Conservation (phyloP, 2,113 vertebrate genomes). For the Semicossyphus pulcher region DNA sequence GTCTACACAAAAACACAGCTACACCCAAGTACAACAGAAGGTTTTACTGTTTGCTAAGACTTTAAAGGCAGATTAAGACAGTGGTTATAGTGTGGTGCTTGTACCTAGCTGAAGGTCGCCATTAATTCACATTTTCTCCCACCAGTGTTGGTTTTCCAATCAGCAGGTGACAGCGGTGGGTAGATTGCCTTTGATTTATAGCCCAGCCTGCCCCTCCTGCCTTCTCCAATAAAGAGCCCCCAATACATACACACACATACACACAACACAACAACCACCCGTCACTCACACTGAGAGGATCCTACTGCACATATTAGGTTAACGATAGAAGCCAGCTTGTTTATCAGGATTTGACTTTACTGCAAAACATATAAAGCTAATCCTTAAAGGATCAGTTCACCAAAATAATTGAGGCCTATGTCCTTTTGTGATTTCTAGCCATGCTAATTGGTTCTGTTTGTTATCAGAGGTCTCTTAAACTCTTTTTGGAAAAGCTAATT, state of each 20-base stretch:
- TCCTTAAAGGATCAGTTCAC: constrained; percentile 1
- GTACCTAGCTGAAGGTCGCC: constrained; percentile 44
- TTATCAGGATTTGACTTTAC: not conserved
- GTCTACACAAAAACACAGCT: constrained; percentile 16
- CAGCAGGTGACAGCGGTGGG: constrained; percentile 56
- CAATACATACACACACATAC: not conserved
- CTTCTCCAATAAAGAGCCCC: constrained; percentile 35
- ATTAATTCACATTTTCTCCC: constrained; percentile 62
- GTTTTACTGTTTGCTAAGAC: not conserved
- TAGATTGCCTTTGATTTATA: constrained; percentile 69
- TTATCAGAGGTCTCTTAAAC: too few species aligned
- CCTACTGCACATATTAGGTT: not conserved
- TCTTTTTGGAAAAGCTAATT: too few species aligned
- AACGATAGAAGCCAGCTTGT: constrained; percentile 10
- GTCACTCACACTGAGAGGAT: constrained; percentile 24
- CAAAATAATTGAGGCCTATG: not conserved
- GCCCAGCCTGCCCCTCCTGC: constrained; percentile 32
- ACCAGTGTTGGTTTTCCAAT: constrained; percentile 69
- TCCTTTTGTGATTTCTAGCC: too few species aligned
- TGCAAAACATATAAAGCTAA: not conserved
- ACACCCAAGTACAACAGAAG: not conserved
- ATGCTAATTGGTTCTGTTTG: too few species aligned
- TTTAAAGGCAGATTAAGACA: constrained; percentile 37
- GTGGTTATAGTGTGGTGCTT: constrained; percentile 23
- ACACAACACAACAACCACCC: not conserved